Conservation (phyloP, 2,113 vertebrate species). For the Lophura nycthemera region DNA sequence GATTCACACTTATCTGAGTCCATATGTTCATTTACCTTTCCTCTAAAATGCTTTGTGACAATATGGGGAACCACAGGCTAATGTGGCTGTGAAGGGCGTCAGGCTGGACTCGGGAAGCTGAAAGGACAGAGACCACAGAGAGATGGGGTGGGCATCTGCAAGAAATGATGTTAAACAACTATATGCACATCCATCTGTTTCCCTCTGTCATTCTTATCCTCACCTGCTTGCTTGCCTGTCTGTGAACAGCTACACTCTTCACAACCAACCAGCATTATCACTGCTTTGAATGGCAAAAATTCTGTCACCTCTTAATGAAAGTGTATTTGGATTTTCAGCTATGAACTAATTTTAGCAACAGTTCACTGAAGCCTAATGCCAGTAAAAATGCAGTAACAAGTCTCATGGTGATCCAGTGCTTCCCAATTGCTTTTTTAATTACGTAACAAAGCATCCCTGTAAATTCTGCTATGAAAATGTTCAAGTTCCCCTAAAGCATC, state of each 20-base stretch:
- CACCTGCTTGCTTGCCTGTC: neutral
- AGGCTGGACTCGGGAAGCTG: neutral
- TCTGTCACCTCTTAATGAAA: neutral
- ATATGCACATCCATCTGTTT: neutral
- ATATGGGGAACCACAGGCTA: neutral
- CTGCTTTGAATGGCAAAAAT: neutral
- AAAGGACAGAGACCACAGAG: neutral
- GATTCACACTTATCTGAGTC: accelerated
- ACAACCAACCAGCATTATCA: neutral
- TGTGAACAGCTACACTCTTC: neutral
- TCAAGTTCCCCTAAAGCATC: neutral
- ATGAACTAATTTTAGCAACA: neutral
- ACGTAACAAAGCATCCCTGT: neutral
- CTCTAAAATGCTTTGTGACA: neutral
- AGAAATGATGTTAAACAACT: neutral
- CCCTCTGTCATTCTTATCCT: neutral
- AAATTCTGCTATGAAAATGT: neutral
- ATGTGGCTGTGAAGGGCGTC: neutral
- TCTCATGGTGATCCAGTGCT: neutral
- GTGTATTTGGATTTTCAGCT: neutral
- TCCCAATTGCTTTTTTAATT: neutral
- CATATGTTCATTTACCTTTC: neutral
- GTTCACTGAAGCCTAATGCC: neutral
- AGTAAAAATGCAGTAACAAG: neutral
- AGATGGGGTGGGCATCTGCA: neutral